phyloP scores from a whole-genome alignment of 2,888 invertebrate genomes.

The Orchestes rusci region DNA sequence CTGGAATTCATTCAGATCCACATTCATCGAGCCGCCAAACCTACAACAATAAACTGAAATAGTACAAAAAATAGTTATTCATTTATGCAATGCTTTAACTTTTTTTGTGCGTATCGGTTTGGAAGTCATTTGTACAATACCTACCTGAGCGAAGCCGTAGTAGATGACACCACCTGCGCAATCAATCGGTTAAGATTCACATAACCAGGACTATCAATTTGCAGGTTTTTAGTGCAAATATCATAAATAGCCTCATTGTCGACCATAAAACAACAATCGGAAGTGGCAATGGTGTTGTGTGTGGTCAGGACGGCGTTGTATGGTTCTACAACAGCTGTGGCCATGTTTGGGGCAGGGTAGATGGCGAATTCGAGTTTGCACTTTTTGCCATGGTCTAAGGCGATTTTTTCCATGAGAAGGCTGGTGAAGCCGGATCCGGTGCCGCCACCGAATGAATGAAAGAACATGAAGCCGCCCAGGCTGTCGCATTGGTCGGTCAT shows the following conservation, averaged over 20 bases:
- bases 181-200: constrained; percentile 92
- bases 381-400: constrained; percentile 93
- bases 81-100: too few species aligned
- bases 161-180: constrained; percentile 87
- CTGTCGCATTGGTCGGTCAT: constrained; percentile 82
- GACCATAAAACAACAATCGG: constrained; percentile 94
- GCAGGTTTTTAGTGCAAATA: constrained; percentile 86
- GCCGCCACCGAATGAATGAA: constrained; percentile 90
- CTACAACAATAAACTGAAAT: too few species aligned
- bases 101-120: too few species aligned
- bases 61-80: too few species aligned
- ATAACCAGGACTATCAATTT: constrained; percentile 91
- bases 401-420: constrained; percentile 88
- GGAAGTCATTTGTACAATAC: neutral
- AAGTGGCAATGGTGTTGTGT: constrained; percentile 89
- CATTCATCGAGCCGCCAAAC: constrained; percentile 88
- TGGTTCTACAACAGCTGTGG: constrained; percentile 86
- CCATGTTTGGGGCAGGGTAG: constrained; percentile 88
- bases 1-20: constrained; percentile 91
- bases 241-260: constrained; percentile 85
- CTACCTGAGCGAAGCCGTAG: constrained; percentile 81
- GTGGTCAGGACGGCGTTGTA: constrained; percentile 95
- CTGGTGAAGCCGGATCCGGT: constrained; percentile 96
- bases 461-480: constrained; percentile 86
- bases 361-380: constrained; percentile 91